Evolutionary conservation across 2,797 vertebrate genomes (phyloP), one percentile per base, ranked within the genome.

Genomic region (Chelon labrosus): DNA sequence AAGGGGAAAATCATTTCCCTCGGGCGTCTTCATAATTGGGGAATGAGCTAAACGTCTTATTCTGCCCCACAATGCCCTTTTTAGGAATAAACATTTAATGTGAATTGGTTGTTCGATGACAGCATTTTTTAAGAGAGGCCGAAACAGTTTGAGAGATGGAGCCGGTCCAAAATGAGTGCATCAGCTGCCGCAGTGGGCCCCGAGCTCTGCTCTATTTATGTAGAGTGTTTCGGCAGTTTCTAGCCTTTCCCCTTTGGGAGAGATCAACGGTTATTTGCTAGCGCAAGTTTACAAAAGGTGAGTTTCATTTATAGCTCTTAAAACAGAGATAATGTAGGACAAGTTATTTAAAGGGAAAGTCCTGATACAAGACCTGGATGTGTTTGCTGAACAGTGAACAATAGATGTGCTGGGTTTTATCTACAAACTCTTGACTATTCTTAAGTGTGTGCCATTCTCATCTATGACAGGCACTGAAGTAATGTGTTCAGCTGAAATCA

Each of bases 31-130:
- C 91, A 88, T 90, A 85, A 93, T 87, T 87, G 68, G 70, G 87
- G 86, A 90, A 88, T 91, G 90, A 91, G 80, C 81, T 86, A 91
- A 91, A 90, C 68, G 39, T 88, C 65, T 80, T 75, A 76, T 85
- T 47, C 62, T 70, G 62, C 60, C 65, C 42, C 27, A 73, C 73
- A 90, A 91, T 92, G 77, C 72, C 93, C 93, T 94, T 95, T 93
- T 94, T 92, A 89, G 94, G 93, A 91, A 93, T 84, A 92, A 89
- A 81, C 85, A 88, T 92, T 79, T 90, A 85, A 87, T 87, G 79
- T 11, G 84, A 89, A 88, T 91, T 88, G 81, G 83, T 87, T 70
- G 77, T 91, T 88, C 47, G 88, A 92, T 92, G 89, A 93, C 86
- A 84, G 61, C 80, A 80, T 92, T 82, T 87, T 82, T 79, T 75